Evolutionary conservation across 1,140 invertebrate genomes (phyloP), one percentile per base, ranked within the genome.

Genomic region (Lanistes nyassanus): DNA sequence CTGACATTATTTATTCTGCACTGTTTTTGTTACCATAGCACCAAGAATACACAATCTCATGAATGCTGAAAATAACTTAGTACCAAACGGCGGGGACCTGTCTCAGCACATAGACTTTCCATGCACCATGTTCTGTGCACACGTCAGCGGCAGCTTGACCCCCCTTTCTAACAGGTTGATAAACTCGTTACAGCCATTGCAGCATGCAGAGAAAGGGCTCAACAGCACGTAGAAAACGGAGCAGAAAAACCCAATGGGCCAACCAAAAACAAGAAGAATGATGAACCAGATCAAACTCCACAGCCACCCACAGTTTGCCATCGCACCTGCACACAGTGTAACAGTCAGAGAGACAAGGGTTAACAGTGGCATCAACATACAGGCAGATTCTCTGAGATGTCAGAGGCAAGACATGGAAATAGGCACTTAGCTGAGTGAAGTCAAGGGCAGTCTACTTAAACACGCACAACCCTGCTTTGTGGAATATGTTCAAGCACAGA

Each of bases 271-370:
- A 79, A 95, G 91, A n/a, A 95, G 90, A 73, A 95, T 91, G 11
- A 95, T 81, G 1, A 95, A 90, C 94, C 94, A 96, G 74, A 96
- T 90, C 47, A 96, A 90, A 60, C 92, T 93, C 91, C 92, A 94
- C 19, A 88, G 76, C 81, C 82, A 85, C 3, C 80, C 75, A 78
- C 86, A 88, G 66, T 86, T 82, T 34, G 84, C 85, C 83, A 84
- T 86, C 58, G 65, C 70, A 60, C 29, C 42, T 47, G 42, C 5
- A 47, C 42, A 47, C n/a, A n/a, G n/a, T n/a, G n/a, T n/a, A n/a
- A n/a, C n/a, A n/a, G n/a, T n/a, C n/a, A n/a, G n/a, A n/a, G n/a
- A n/a, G n/a, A n/a, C n/a, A n/a, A n/a, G n/a, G n/a, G n/a, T n/a
- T n/a, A n/a, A n/a, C n/a, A n/a, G n/a, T n/a, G n/a, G n/a, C n/a